Evolutionary conservation across 2,888 invertebrate genomes (phyloP).

Genomic region (Trichogramma dendrolimi): DNA sequence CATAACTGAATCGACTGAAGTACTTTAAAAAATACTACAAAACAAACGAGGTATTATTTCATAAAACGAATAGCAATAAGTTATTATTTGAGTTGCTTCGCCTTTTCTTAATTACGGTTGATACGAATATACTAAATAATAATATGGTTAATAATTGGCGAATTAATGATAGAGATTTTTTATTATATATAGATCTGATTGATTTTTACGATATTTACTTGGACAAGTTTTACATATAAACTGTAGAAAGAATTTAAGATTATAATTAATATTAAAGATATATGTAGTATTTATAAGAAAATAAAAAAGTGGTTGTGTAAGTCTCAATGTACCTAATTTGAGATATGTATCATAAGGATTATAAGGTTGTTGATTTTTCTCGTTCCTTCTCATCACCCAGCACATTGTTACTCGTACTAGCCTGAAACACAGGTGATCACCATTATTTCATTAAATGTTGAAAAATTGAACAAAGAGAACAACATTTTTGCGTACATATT

Average conservation of each 20-base stretch:
- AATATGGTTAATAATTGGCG: neutral
- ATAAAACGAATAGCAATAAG: constrained; percentile 8
- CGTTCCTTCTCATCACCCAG: constrained; percentile 15
- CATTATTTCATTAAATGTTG: neutral
- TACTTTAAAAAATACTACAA: constrained; percentile 12
- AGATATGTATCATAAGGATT: neutral
- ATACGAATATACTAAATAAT: neutral
- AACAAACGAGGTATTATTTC: constrained; percentile 10
- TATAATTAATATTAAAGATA: constrained; percentile 21
- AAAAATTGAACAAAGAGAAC: neutral
- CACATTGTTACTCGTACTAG: constrained; percentile 23
- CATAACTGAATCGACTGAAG: constrained; percentile 14
- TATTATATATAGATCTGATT: constrained; percentile 13
- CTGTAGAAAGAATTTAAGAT: constrained; percentile 22
- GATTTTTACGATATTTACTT: constrained; percentile 15
- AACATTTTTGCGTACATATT: constrained; percentile 41
- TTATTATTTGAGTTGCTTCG: constrained; percentile 10
- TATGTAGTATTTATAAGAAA: constrained; percentile 26
- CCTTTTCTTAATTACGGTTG: constrained; percentile 18
- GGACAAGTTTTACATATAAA: constrained; percentile 21
- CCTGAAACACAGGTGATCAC: constrained; percentile 18
- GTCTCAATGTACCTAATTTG: neutral
- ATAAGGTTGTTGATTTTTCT: constrained; percentile 6
- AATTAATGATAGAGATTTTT: constrained; percentile 15
- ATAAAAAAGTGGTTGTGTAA: constrained; percentile 26